Percentiles rank a stretch among this genome's conserved stretches.
phyloP scores from a whole-genome alignment of 2,113 vertebrate species.

The Ceuthmochares aereus region DNA sequence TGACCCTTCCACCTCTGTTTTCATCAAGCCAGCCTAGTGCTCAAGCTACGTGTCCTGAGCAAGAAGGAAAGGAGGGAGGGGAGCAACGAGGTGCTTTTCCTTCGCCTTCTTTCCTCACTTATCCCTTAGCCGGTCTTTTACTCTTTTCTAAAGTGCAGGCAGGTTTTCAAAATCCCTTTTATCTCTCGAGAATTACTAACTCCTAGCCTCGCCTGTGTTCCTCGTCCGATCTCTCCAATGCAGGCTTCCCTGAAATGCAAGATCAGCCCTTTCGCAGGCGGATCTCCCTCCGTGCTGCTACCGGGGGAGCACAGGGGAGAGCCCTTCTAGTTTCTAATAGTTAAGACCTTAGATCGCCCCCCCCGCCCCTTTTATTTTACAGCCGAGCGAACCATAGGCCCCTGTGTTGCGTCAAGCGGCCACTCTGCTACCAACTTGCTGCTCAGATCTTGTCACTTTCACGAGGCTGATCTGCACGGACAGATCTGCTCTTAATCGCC shows the following conservation, averaged over 20 bases:
- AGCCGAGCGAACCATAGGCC: slow-evolving; percentile 61
- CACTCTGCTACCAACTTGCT: slow-evolving; percentile 65
- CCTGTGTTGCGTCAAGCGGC: slow-evolving; percentile 62
- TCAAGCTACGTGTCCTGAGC: slow-evolving; percentile 52
- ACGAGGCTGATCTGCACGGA: slow-evolving; percentile 56
- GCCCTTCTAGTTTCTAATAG: not conserved
- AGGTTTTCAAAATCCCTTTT: slow-evolving; percentile 68
- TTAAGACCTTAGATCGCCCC: not conserved
- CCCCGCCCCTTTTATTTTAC: not conserved
- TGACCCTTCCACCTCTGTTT: slow-evolving; percentile 61
- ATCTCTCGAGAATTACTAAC: slow-evolving; percentile 71
- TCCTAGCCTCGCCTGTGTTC: slow-evolving; percentile 37
- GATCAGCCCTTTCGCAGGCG: slow-evolving; percentile 56
- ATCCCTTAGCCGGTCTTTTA: slow-evolving; percentile 70
- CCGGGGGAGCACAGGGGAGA: not conserved
- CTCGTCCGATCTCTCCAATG: slow-evolving; percentile 39
- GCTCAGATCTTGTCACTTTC: slow-evolving; percentile 52
- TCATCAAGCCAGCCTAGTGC: slow-evolving; percentile 52
- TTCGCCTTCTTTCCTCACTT: not conserved
- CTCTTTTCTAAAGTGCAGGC: slow-evolving; percentile 62
- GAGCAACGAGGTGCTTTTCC: slow-evolving; percentile 54
- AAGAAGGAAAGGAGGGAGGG: slow-evolving; percentile 21
- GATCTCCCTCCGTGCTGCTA: slow-evolving; percentile 20
- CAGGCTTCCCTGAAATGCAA: slow-evolving; percentile 43
- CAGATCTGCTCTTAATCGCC: slow-evolving; percentile 5